Percentiles rank a stretch among this genome's conserved stretches.
Conservation (phyloP, 2,888 invertebrate genomes). For the Campoplex nolae region DNA sequence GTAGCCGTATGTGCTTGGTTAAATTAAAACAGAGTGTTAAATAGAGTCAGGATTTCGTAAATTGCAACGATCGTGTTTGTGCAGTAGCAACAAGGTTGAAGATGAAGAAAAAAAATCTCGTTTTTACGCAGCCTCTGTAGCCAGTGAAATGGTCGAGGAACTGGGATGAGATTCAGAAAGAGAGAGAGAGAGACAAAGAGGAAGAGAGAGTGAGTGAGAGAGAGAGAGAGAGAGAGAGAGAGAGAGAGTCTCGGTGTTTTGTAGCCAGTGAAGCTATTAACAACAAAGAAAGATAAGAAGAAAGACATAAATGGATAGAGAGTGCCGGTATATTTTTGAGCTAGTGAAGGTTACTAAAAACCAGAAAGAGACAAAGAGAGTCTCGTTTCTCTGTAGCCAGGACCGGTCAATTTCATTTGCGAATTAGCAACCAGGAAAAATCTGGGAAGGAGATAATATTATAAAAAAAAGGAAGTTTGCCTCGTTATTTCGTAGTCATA, state of each 20-base stretch:
- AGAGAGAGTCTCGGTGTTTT: not conserved
- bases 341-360: not conserved
- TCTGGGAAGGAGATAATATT: not conserved
- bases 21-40: constrained; percentile 58
- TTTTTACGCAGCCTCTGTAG: not conserved
- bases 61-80: not conserved
- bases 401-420: not conserved
- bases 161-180: not conserved
- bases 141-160: not conserved
- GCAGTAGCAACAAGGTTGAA: not conserved
- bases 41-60: constrained; percentile 29
- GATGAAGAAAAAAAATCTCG: not conserved
- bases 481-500: constrained; percentile 23
- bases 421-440: constrained; percentile 3
- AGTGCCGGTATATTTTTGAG: not conserved
- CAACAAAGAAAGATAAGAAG: not conserved
- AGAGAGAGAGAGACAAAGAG: not conserved
- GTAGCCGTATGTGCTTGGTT: not conserved
- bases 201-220: not conserved
- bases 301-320: not conserved
- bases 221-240: not conserved
- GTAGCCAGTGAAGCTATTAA: not conserved
- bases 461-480: not conserved
- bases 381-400: not conserved
- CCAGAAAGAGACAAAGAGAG: not conserved